A percentile compares a stretch with the other conserved stretches of the same genome.
Conservation (phyloP, 2,113 vertebrate species). For the Prionailurus bengalensis region DNA sequence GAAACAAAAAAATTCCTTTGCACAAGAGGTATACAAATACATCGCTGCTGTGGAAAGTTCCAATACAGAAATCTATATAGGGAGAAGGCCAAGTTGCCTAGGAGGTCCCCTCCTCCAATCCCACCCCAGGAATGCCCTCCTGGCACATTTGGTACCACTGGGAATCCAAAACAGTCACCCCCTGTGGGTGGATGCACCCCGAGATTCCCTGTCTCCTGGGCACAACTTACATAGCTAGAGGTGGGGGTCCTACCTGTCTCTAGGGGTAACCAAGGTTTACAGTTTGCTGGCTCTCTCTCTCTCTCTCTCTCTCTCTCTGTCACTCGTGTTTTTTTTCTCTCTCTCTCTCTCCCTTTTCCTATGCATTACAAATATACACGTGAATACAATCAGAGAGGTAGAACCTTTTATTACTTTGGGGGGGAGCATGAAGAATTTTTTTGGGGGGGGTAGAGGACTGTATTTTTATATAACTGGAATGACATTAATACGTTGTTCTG, state of each 20-base stretch:
- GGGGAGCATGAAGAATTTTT: too few species aligned
- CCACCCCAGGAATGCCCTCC: background rate
- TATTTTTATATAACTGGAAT: background rate
- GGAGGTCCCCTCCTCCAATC: rapidly evolving
- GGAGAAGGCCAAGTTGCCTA: background rate
- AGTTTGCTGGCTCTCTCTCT: background rate
- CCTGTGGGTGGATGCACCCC: background rate
- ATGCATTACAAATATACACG: background rate
- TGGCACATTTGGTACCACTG: background rate
- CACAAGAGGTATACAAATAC: background rate
- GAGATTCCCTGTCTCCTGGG: background rate
- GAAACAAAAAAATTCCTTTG: background rate
- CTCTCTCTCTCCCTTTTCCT: background rate
- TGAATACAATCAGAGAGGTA: background rate
- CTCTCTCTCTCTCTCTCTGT: background rate
- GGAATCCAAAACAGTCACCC: background rate
- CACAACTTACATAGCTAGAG: background rate
- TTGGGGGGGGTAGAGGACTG: too few species aligned
- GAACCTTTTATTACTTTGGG: background rate
- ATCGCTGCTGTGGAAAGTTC: background rate
- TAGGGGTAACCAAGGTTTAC: background rate
- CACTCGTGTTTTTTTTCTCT: background rate
- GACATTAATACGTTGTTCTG: background rate
- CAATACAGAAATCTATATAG: rapidly evolving
- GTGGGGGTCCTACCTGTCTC: background rate